Evolutionary conservation across 2,797 vertebrate species (phyloP).

Genomic region (Acipenser oxyrinchus): DNA sequence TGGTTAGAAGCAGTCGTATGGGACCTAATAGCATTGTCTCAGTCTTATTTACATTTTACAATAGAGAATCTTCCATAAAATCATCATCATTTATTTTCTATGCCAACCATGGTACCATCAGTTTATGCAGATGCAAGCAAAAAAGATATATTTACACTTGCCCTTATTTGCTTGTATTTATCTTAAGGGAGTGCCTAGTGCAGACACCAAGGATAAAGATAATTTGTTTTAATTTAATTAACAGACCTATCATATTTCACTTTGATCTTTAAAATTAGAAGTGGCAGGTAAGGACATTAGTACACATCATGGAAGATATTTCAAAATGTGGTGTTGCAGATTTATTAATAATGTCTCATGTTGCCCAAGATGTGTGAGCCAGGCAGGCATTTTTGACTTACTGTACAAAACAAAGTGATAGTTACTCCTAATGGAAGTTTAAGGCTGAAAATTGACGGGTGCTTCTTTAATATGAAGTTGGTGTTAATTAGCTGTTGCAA

Average conservation of each 20-base stretch:
- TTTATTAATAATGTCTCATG: slow-evolving; percentile 1
- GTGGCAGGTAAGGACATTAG: slow-evolving; percentile 27
- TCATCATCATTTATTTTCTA: no score
- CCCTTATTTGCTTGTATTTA: background rate
- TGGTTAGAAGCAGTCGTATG: no score
- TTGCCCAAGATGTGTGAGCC: background rate
- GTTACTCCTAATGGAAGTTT: background rate
- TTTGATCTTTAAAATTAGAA: slow-evolving; percentile 11
- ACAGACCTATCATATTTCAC: slow-evolving; percentile 23
- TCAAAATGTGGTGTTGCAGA: slow-evolving; percentile 12
- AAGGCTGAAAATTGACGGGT: no score
- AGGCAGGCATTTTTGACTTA: background rate
- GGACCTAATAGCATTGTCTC: no score
- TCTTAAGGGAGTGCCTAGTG: background rate
- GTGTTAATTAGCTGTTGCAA: no score
- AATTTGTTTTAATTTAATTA: slow-evolving; percentile 21
- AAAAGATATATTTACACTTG: background rate
- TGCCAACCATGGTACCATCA: no score
- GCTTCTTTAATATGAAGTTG: no score
- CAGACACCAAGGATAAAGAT: background rate
- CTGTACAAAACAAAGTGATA: background rate
- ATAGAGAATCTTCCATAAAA: no score
- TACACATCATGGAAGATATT: slow-evolving; percentile 4
- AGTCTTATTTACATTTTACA: no score
- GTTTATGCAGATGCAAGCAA: background rate